Evolutionary conservation across 2,888 invertebrate species (phyloP), one percentile per base, ranked within the genome.

Genomic region (Lepidocyrtoides sp.): DNA sequence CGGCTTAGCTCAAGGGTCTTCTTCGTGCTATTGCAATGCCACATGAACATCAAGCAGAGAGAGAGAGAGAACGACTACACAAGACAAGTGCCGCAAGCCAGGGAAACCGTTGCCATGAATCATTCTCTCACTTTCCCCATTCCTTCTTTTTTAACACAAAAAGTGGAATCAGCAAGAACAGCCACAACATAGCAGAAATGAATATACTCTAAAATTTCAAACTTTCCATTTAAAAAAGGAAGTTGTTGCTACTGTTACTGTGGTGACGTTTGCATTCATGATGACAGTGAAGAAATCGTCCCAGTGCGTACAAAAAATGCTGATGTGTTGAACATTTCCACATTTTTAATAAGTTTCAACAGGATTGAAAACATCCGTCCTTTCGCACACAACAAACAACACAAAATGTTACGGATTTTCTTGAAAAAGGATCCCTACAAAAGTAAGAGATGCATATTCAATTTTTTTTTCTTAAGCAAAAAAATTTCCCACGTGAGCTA

Each of bases 401-500:
- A n/a, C n/a, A n/a, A n/a, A n/a, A n/a, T n/a, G n/a, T n/a, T n/a
- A n/a, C n/a, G n/a, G n/a, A n/a, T n/a, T n/a, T n/a, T n/a, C n/a
- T n/a, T n/a, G n/a, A n/a, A n/a, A n/a, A n/a, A n/a, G n/a, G n/a
- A n/a, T n/a, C n/a, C n/a, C n/a, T n/a, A n/a, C n/a, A n/a, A n/a
- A n/a, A n/a, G n/a, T n/a, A n/a, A n/a, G n/a, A n/a, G n/a, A n/a
- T n/a, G n/a, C 17, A 17, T 57, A 57, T 57, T 57, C 57, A 51
- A 51, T 57, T 57, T 51, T 23, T 51, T 44, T 51, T 26, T 41
- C 41, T 72, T 69, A 51, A 17, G 2, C 23, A 41, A 20, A 36
- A 41, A 36, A 72, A 72, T 23, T 72, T 72, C 44, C 86, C 87
- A 87, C 32, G 75, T 79, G 87, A 66, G 79, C 77, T 63, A 63